A percentile compares a stretch with the other conserved stretches of the same genome.
Conservation (phyloP, 1,140 invertebrate species). For the Aphelenchoides besseyi region DNA sequence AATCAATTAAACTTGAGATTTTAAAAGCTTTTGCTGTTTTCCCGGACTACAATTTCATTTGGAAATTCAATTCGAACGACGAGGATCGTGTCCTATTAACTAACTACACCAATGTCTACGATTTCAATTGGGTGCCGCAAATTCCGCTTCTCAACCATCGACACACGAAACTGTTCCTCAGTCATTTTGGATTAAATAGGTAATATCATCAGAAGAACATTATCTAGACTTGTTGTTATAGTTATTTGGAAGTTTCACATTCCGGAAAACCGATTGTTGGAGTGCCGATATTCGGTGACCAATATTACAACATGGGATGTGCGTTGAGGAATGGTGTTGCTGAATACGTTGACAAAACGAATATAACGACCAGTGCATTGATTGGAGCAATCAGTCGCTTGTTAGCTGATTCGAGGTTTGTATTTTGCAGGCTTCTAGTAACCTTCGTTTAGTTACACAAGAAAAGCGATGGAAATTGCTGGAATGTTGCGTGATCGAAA, state of each 20-base stretch:
- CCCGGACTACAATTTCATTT: neutral
- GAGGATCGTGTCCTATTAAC: neutral
- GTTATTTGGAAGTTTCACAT: neutral
- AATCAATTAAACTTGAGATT: neutral
- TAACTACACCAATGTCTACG: constrained; percentile 2
- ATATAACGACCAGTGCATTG: neutral
- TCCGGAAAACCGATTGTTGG: constrained; percentile 3
- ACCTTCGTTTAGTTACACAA: neutral
- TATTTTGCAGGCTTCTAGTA: neutral
- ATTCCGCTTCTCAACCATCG: neutral
- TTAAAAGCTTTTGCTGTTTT: neutral
- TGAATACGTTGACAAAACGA: constrained; percentile 4
- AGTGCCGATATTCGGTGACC: neutral
- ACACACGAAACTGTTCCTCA: neutral
- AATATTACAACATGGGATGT: constrained; percentile 5
- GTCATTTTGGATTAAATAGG: neutral
- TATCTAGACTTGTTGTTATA: neutral
- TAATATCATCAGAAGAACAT: neutral
- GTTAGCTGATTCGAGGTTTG: neutral
- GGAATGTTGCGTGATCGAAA: neutral
- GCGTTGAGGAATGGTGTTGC: neutral
- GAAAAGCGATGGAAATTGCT: neutral
- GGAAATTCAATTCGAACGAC: constrained; percentile 2
- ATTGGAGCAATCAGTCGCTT: neutral
- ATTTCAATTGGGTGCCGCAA: neutral